Conservation (phyloP, 2,888 invertebrate species). For the Mycogona germanica region DNA sequence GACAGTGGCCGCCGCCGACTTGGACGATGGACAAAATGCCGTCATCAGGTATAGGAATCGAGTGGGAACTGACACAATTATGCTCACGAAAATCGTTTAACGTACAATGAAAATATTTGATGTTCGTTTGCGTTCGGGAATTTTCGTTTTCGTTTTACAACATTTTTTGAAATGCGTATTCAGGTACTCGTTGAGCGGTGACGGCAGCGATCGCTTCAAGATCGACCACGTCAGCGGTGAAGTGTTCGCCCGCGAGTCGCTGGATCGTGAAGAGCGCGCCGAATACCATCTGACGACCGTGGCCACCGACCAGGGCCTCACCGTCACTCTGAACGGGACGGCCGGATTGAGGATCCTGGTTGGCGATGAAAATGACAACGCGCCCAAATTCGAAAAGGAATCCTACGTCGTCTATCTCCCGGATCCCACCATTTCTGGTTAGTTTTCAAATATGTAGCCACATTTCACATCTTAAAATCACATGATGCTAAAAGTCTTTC, state of each 20-base stretch:
- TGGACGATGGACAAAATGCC: conserved; percentile 71
- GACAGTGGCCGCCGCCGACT: conserved; percentile 63
- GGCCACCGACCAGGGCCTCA: conserved; percentile 78
- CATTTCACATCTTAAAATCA: not conserved
- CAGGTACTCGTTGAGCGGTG: conserved; percentile 63
- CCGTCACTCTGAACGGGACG: conserved; percentile 67
- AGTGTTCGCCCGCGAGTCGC: conserved; percentile 54
- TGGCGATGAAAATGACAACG: conserved; percentile 36
- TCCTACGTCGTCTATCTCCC: conserved; percentile 69
- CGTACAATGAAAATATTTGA: not conserved
- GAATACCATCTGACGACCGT: conserved; percentile 68
- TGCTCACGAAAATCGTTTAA: not conserved
- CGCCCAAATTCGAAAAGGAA: conserved; percentile 43
- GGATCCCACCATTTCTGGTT: conserved; percentile 61
- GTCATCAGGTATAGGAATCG: conserved; percentile 51
- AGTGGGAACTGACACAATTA: too few relatives aligned
- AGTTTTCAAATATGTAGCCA: conserved; percentile 19
- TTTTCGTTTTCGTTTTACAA: not conserved
- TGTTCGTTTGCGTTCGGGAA: not conserved
- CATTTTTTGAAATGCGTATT: conserved; percentile 22
- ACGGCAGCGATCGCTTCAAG: conserved; percentile 54
- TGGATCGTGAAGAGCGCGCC: conserved; percentile 68
- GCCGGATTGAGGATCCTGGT: conserved; percentile 54
- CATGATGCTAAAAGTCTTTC: too few relatives aligned
- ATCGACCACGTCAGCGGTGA: conserved; percentile 67